These are phyloP conservation scores for Brachypteracias leptosomus DNA, from an alignment of 2,113 vertebrate species.

Conservation along the genomic window DNA sequence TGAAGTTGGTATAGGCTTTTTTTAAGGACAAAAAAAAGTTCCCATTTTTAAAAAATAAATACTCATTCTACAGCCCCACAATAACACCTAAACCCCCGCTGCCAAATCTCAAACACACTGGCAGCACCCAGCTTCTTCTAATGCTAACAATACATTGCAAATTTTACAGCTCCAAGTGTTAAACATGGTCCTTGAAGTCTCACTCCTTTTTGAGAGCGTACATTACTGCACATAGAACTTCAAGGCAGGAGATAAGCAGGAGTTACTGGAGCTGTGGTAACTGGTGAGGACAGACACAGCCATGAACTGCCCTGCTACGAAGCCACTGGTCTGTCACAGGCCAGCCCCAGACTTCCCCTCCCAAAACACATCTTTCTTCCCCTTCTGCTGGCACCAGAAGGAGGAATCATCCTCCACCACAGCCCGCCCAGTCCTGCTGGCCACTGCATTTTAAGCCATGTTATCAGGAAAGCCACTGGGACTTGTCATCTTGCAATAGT, in stretches of 20 bases:
- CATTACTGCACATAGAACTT: fast-evolving
- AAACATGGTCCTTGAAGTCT: background rate
- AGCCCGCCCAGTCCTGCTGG: background rate
- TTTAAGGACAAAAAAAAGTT: background rate
- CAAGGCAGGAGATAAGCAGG: background rate
- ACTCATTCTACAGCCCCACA: background rate
- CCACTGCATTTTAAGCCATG: background rate
- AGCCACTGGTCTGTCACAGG: background rate
- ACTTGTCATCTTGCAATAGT: background rate
- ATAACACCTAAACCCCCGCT: background rate
- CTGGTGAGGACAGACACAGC: background rate
- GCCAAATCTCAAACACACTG: background rate
- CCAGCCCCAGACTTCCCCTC: background rate
- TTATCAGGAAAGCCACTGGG: background rate
- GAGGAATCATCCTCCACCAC: background rate
- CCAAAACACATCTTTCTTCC: background rate
- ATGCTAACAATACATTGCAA: background rate
- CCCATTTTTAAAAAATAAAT: background rate
- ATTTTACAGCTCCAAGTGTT: background rate
- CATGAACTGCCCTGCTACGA: background rate
- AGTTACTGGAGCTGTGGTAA: background rate
- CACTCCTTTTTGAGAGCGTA: background rate
- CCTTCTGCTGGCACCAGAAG: background rate
- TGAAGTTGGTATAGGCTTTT: fast-evolving
- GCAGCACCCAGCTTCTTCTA: background rate